Base-by-base conservation (phyloP, 2,888 invertebrate species). In the Eurytoma californica region DNA sequence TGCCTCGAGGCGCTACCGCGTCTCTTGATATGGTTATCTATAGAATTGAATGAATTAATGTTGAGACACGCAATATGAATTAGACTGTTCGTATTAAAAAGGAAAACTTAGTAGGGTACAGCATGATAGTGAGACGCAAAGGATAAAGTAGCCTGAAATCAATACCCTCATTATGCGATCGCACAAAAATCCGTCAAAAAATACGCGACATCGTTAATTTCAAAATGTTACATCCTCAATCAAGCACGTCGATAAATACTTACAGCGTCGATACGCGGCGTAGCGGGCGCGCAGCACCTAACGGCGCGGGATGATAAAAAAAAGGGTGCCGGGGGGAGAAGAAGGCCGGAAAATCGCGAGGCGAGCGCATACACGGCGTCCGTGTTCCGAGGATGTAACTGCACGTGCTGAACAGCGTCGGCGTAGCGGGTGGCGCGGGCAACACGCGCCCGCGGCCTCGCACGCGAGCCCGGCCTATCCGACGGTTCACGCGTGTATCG, bases 391-490 rank as follows among this genome's bases (percentile, higher is more conserved):
- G 14, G 58, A 58, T 77, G 77, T 77, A 70, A 75, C 82, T 82
- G 84, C 85, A 84, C 82, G 82, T 86, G 85, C 86, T 85, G 82
- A 83, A 86, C 85, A 86, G 47, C 84, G 85, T 82, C 84, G 82
- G 84, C 86, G 83, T 86, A 85, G 86, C 87, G 87, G 87, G 86
- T 86, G 87, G 87, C 84, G 84, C 75, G 82, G 79, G 77, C 30
- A 3, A 7, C n/a, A n/a, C n/a, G 63, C 84, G 85, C 85, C 83
- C 86, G 79, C 83, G 84, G 83, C 84, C 12, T 16, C 28, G 20
- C 67, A 61, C 61, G 61, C 61, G 61, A 72, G 20, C 51, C 53
- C 3, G 72, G 58, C 39, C 72, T n/a, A n/a, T 1, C 4, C 49
- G 47, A 9, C 49, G 66, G 39, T 39, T 39, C 39, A 39, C 39